Evolutionary conservation across 2,113 vertebrate species (phyloP), one percentile per base, ranked within the genome.

Genomic region (Cheilinus undulatus): DNA sequence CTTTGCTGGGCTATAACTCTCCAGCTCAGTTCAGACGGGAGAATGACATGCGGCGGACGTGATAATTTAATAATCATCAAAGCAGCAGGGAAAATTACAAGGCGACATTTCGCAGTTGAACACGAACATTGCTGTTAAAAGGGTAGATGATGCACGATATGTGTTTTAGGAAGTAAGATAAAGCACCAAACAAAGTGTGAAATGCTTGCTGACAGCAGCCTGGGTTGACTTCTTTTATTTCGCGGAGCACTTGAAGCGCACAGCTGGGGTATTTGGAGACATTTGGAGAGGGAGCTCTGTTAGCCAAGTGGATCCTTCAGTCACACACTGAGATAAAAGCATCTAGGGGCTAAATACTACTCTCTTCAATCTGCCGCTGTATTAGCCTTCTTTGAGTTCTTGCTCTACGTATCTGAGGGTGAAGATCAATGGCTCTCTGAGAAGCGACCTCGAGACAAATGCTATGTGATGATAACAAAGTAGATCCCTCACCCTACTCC

Each of bases 391-490:
- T 45, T 71, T 80, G 23, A 61, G 63, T 48, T 46, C 50, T 66
- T 45, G 59, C 59, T 71, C 56, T 48, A 51, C 28, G 9, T 42
- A 62, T 76, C 43, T 19, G 27, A 62, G 22, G 67, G 22, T 2
- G 22, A 50, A 43, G 40, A 85, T 86, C 75, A 78, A 22, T 71
- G 38, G 56, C 46, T 73, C 72, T 72, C 20, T 34, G 62, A 56
- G 34, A 50, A 0, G 4, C 27, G 1, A 78, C 83, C 69, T 54
- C 24, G 2, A 51, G 64, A 84, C 0, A 8, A 60, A 59, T 58
- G 64, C 30, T 46, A 65, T 72, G 66, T 73, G 69, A 70, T 53
- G 48, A 83, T 51, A 69, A 78, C 72, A 77, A 64, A 80, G 45
- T 45, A 38, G 50, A 77, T 24, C 43, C 77, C 26, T 24, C 49